Evolutionary conservation across 2,113 vertebrate genomes (phyloP), one percentile per base, ranked within the genome.

Genomic region (Conger conger): DNA sequence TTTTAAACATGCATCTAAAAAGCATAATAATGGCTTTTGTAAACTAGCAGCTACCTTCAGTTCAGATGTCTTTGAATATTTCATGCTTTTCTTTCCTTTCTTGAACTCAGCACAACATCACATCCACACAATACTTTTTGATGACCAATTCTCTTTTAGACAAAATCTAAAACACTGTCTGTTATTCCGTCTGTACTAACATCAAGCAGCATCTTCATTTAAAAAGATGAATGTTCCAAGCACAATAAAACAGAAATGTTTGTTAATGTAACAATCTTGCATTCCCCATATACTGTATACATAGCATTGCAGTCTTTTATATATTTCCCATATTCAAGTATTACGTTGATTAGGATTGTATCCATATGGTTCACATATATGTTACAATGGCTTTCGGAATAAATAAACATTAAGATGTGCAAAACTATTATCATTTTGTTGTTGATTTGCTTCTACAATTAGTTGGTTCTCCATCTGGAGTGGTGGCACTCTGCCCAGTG

Each of bases 401-500:
- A 33, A n/a, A 73, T 33, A 30, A 73, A 73, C 27, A 33, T 73
- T 30, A 73, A 73, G 68, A 73, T 27, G 27, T 73, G n/a, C n/a
- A 73, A 63, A 73, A 73, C 68, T 73, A 73, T 33, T 33, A 33
- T 38, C 76, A 84, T 86, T 88, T 90, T 90, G 86, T 88, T 87
- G 84, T 86, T 84, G 79, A 86, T 85, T 87, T 83, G 85, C 86
- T 81, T 90, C 79, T 45, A 85, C 53, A 50, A 87, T 90, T 89
- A 88, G 82, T 86, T 73, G 87, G 84, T 50, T 83, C 37, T 79
- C 87, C 88, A 89, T 88, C 89, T 90, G 88, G 84, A 90, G 87
- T 76, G 63, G 80, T 90, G 89, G 89, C 89, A 88, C 81, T 45
- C 37, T 89, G 89, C 89, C 89, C 89, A 86, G 85, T 79, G 68